Evolutionary conservation across 2,113 vertebrate genomes (phyloP), one percentile per base, ranked within the genome.

Genomic region (Salminus brasiliensis): DNA sequence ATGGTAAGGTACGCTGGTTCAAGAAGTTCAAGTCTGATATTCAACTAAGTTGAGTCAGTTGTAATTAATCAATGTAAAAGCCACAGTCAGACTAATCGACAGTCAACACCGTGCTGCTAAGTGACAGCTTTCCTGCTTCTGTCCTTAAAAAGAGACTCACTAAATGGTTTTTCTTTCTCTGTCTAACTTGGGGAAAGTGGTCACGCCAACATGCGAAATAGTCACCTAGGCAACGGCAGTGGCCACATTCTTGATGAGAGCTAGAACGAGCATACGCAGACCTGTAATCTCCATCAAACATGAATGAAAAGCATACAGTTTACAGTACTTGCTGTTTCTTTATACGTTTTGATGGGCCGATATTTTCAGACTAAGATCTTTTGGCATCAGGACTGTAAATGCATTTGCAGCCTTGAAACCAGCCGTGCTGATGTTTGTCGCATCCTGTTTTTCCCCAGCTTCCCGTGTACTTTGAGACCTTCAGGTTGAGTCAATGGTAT

Each of bases 211-310:
- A 25, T 75, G 30, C n/a, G 7, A 55, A 27, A 67, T 45, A 32
- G 72, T 76, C 11, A 5, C 55, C 72, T 62, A 23, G 65, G 66
- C 30, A 81, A 76, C 72, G 57, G 63, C 36, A 59, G 79, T 81
- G 62, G 23, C 32, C 67, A 45, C 15, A 29, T 23, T 16, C 21
- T 45, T 25, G 47, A 27, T 67, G 9, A 55, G 74, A 5, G 5
- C 8, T 3, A 6, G 6, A n/a, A n/a, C n/a, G n/a, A n/a, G n/a
- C n/a, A n/a, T 49, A 18, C 49, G 69, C 49, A 59, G 23, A 66
- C 66, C 12, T 11, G 32, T 23, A 12, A 43, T 34, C n/a, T 10
- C 53, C 30, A 15, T 69, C 6, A 34, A 78, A 70, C 52, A 18
- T 55, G n/a, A 55, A 55, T 10, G 18, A 55, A 25, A 23, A 25